These are phyloP conservation scores for Brenthis hecate DNA, from an alignment of 2,888 invertebrate species.

Conservation along the genomic window DNA sequence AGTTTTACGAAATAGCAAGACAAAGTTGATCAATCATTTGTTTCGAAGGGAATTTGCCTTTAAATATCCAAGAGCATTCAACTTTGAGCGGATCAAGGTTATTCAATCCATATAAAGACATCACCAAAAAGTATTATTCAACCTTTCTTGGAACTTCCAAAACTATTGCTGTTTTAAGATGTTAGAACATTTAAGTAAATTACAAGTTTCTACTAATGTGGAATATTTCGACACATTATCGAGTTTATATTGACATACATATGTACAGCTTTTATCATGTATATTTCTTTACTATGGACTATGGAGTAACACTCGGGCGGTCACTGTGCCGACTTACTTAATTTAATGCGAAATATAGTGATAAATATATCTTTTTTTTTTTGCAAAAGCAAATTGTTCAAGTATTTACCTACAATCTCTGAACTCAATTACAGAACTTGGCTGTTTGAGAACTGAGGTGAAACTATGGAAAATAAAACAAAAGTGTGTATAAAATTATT, in stretches of 20 bases:
- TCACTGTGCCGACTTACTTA: slow-evolving; percentile 27
- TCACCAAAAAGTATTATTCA: slow-evolving; percentile 3
- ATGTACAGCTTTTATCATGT: slow-evolving; percentile 12
- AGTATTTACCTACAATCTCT: slow-evolving; percentile 11
- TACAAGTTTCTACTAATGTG: neutral
- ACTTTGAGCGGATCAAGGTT: slow-evolving; percentile 16
- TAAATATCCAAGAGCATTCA: slow-evolving; percentile 12
- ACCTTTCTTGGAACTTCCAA: neutral
- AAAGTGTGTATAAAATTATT: slow-evolving; percentile 15
- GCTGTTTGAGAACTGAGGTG: slow-evolving; percentile 10
- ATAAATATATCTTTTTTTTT: slow-evolving; percentile 17
- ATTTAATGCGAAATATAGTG: slow-evolving; percentile 24
- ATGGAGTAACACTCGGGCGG: slow-evolving; percentile 24
- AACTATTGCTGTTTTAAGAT: slow-evolving; percentile 7
- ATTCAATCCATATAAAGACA: slow-evolving; percentile 13
- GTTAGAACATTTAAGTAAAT: slow-evolving; percentile 5
- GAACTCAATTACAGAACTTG: slow-evolving; percentile 9
- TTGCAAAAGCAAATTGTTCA: slow-evolving; percentile 11
- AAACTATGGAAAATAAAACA: slow-evolving; percentile 8
- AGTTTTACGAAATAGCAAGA: no score
- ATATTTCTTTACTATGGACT: slow-evolving; percentile 27
- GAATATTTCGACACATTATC: slow-evolving; percentile 1
- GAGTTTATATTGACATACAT: slow-evolving; percentile 2
- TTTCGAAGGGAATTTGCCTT: slow-evolving; percentile 13
- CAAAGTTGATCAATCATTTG: slow-evolving; percentile 6